Base-by-base conservation (phyloP, 2,113 vertebrate genomes). In the Jacana jacana region DNA sequence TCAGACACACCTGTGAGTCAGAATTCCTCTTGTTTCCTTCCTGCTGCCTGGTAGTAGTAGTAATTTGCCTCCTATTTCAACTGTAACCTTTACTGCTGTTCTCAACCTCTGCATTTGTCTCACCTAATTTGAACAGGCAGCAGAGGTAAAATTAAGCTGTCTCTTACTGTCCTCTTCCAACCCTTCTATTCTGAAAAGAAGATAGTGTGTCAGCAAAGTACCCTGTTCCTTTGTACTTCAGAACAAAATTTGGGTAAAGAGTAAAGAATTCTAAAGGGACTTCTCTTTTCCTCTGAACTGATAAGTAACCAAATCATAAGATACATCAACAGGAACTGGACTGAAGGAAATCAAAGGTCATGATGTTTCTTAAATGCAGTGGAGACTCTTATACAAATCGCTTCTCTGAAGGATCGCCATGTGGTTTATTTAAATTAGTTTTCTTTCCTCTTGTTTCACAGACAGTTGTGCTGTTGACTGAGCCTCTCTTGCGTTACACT, bases 1-100 rank as follows among this genome's bases (percentile, higher is more conserved):
- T 93, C 83, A 89, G 69, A 76, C 80, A 54, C 82, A 96, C 88
- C 88, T 89, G 73, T 91, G 92, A 94, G 52, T 96, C 95, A 95
- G 81, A 94, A 89, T 92, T 89, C 94, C 61, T 86, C n/a, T 25
- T 7, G 49, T 57, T 95, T 92, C 90, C 86, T 95, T 95, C 46
- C 83, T 93, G 83, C 77, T 90, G 77, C 77, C 63, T 15, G 0
- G 8, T 68, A 35, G 77, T 44, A 35, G 77, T 44, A 69, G 22
- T 71, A 65, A 58, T 85, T 91, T 87, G 51, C 88, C 78, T 95
- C 61, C 68, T 79, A 49, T 30, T 92, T 81, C 73, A 79, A 12
- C 80, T 91, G 49, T 86, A 91, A 81, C 91, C 83, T 94, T 88
- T 86, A 11, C 24, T 84, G 60, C 72, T 57, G 37, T 51, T 81